phyloP scores from a whole-genome alignment of 2,888 invertebrate genomes.

The Abscondita cerata region DNA sequence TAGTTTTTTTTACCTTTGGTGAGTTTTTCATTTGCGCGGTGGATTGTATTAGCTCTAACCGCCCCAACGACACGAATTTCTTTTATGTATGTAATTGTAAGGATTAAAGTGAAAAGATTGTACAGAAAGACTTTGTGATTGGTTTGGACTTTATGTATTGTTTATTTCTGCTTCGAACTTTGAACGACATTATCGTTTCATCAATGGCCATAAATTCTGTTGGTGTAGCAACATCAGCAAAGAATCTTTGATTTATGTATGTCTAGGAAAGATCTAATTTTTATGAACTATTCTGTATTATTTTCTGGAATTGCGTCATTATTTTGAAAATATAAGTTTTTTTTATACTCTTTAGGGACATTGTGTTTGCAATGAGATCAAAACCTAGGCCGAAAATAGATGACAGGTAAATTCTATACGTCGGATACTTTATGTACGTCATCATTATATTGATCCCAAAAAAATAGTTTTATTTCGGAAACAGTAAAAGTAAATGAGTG shows the following conservation, averaged over 20 bases:
- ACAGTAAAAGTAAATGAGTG: neutral
- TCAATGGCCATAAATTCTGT: conserved; percentile 34
- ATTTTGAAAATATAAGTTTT: neutral
- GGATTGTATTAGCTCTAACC: neutral
- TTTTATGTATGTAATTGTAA: neutral
- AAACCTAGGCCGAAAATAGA: neutral
- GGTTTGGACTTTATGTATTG: conserved; percentile 36
- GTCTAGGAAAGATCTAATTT: neutral
- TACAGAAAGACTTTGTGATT: conserved; percentile 7
- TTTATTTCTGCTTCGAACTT: conserved; percentile 33
- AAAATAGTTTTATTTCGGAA: neutral
- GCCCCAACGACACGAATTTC: conserved; percentile 1
- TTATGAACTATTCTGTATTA: too few species aligned
- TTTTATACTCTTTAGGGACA: neutral
- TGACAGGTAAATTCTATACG: neutral
- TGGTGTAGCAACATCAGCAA: conserved; percentile 23
- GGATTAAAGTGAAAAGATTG: conserved; percentile 4
- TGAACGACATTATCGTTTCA: conserved; percentile 39
- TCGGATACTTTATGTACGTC: neutral
- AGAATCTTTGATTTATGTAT: conserved; percentile 15
- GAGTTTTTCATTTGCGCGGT: conserved; percentile 4
- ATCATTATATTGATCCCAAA: neutral
- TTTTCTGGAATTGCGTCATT: neutral
- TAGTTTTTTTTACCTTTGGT: too few species aligned
- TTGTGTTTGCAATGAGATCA: neutral